Base-by-base conservation (phyloP, 2,113 vertebrate species). In the Anoura caudifer region DNA sequence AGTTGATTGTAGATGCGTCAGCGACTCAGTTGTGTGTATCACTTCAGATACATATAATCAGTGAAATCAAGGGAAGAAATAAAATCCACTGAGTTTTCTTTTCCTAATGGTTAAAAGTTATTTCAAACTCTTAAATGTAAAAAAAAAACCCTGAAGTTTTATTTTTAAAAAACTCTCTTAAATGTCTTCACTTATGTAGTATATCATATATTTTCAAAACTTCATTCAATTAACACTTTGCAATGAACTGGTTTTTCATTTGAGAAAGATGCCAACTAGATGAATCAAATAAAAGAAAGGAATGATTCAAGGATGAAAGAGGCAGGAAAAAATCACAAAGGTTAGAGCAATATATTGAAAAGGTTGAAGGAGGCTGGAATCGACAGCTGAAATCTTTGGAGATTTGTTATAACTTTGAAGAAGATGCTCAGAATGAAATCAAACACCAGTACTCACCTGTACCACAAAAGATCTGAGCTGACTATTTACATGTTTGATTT, bases 1-100 rank as follows among this genome's bases (percentile, higher is more conserved):
- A 96, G 91, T 82, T 96, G 96, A 98, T 97, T 98, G 98, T 94
- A 93, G 79, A 97, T 97, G 96, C 96, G 81, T 94, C 87, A 97
- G 83, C 47, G 96, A 93, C 96, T 96, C 90, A 96, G 67, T 92
- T 95, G 59, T 98, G 54, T 97, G 70, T 93, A 41, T 97, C 92
- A 85, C 20, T 97, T 98, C 43, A 97, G 91, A 94, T 93, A 81
- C 56, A 98, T 97, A 96, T 98, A 97, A 96, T 96, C 90, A 97
- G 84, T 97, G 84, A 98, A 98, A 97, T 96, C 76, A 97, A 98
- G 69, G 47, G 41, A 98, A 82, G 43, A 80, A 87, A 92, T 45
- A 89, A 97, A 98, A 98, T 95, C 81, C 95, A 52, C 86, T 54
- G 3, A 38, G 61, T 61, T 95, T 75, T 96, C 83, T 93, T 81